Conservation (phyloP, 1,140 invertebrate species). For the Idris sp. region DNA sequence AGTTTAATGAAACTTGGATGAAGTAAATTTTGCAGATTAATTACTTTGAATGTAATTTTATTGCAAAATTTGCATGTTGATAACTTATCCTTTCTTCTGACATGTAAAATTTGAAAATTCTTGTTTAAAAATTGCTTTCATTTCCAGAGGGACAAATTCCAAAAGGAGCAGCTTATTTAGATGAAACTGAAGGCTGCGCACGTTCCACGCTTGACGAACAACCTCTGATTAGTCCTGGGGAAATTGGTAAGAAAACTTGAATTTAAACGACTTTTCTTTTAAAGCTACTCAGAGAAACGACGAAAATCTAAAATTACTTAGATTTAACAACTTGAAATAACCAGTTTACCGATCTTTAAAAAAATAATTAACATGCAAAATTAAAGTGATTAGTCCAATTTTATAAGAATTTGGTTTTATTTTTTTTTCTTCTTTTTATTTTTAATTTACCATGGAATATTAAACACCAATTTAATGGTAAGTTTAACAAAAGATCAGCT, state of each 20-base stretch:
- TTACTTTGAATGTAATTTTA: background rate
- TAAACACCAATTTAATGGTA: background rate
- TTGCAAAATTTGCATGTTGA: too few species aligned
- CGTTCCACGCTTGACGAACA: conserved; percentile 77
- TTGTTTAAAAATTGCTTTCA: conserved; percentile 1
- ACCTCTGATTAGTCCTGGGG: conserved; percentile 81
- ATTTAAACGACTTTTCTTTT: conserved; percentile 4
- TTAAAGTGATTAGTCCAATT: background rate
- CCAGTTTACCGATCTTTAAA: background rate
- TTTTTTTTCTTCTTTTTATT: background rate
- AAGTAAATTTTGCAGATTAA: conserved; percentile 9
- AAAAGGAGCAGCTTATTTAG: conserved; percentile 86
- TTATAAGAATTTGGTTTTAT: background rate
- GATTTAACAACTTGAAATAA: conserved; percentile 3
- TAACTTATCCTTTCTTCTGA: too few species aligned
- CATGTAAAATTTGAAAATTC: too few species aligned
- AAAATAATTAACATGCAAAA: background rate
- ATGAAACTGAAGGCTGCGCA: conserved; percentile 79
- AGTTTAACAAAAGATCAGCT: background rate
- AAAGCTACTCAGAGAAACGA: background rate
- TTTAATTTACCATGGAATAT: too few species aligned
- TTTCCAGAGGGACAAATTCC: conserved; percentile 89
- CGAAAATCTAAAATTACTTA: background rate
- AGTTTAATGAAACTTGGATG: conserved; percentile 1
- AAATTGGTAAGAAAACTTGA: conserved; percentile 78